Evolutionary conservation across 2,113 vertebrate species (phyloP).

Genomic region (Oncorhynchus tshawytscha): DNA sequence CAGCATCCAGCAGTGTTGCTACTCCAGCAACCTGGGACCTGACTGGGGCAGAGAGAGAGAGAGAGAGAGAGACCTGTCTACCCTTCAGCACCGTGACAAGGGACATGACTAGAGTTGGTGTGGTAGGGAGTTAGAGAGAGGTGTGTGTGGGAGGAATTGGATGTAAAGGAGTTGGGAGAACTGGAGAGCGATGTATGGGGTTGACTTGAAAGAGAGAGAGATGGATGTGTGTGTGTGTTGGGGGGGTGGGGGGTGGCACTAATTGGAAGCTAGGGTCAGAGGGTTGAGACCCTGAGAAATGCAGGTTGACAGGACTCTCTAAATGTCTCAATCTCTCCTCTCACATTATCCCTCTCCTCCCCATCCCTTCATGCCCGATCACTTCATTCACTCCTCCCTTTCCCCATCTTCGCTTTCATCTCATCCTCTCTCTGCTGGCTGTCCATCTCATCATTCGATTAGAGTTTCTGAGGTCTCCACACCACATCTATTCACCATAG

Average conservation of each 20-base stretch:
- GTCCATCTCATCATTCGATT: not conserved
- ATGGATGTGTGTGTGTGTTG: not conserved
- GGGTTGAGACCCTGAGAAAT: conserved; percentile 34
- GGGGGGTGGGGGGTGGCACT: conserved; percentile 7
- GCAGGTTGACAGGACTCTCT: conserved; percentile 21
- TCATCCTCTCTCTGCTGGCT: not conserved
- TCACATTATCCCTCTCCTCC: not conserved
- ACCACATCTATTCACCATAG: not conserved
- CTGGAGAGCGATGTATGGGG: too few relatives aligned
- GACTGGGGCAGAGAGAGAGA: not conserved
- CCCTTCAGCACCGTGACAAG: too few relatives aligned
- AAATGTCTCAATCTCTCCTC: not conserved
- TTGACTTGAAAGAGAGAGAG: too few relatives aligned
- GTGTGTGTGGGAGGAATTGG: too few relatives aligned
- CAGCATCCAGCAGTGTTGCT: not conserved
- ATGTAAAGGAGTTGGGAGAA: too few relatives aligned
- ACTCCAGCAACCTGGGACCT: conserved; percentile 1
- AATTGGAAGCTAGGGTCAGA: conserved; percentile 55
- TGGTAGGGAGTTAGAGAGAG: too few relatives aligned
- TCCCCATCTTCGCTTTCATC: not conserved
- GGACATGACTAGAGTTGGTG: too few relatives aligned
- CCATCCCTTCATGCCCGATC: not conserved
- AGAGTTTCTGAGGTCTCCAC: not conserved
- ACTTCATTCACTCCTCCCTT: not conserved
- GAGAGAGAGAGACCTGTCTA: not conserved